phyloP scores from a whole-genome alignment of 2,888 invertebrate species.

The Crepidodera aurea region DNA sequence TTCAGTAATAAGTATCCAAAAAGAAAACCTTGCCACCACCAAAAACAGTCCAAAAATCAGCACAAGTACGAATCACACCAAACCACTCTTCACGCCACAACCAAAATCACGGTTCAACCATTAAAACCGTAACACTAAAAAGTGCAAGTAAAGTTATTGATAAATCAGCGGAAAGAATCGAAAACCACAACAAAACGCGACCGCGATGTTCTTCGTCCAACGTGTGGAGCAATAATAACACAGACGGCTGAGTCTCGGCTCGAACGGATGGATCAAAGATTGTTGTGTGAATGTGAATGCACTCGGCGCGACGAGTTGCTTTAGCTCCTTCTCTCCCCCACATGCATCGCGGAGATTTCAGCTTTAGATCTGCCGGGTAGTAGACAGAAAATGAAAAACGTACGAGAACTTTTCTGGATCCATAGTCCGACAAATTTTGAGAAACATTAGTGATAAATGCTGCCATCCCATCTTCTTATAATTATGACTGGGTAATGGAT shows the following conservation, averaged over 20 bases:
- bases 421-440: neutral
- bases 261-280: constrained; percentile 51
- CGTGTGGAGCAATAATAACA: constrained; percentile 49
- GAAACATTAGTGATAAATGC: too few species aligned
- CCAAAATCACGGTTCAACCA: constrained; percentile 2
- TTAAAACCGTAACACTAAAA: constrained; percentile 7
- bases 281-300: constrained; percentile 55
- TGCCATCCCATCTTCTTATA: too few species aligned
- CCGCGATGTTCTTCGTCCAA: constrained; percentile 41
- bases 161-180: constrained; percentile 11
- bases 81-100: constrained; percentile 13
- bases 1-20: constrained; percentile 5
- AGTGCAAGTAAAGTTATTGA: constrained; percentile 21
- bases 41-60: constrained; percentile 8
- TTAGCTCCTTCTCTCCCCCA: constrained; percentile 53
- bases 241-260: constrained; percentile 33
- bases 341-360: neutral
- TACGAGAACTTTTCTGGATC: constrained; percentile 23
- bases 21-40: constrained; percentile 1
- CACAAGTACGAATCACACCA: neutral
- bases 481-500: too few species aligned
- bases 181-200: constrained; percentile 7
- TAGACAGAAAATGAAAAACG: constrained; percentile 48
- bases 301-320: constrained; percentile 56
- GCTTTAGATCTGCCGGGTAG: constrained; percentile 26